Evolutionary conservation across 2,113 vertebrate genomes (phyloP).

Genomic region (Caloenas nicobarica): DNA sequence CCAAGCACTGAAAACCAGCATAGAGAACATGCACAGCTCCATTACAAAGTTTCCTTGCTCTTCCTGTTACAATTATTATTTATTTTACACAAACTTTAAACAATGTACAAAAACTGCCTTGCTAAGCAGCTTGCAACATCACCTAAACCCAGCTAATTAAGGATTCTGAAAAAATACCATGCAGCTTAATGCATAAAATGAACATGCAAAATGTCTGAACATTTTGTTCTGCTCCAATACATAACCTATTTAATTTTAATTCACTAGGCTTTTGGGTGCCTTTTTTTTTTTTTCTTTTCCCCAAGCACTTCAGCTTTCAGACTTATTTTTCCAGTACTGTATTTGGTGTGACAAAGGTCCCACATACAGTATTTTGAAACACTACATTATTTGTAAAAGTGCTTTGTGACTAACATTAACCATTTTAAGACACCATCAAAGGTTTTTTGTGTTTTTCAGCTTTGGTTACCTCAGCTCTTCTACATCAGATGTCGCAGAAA

Average conservation of each 20-base stretch:
- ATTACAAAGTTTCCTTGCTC: not conserved
- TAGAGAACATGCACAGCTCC: not conserved
- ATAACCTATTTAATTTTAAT: not conserved
- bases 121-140: not conserved
- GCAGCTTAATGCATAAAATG: not conserved
- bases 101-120: not conserved
- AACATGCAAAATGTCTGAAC: not conserved
- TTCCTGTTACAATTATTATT: not conserved
- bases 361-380: not conserved
- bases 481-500: not conserved
- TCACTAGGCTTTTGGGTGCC: not conserved
- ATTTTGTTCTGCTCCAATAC: not conserved
- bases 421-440: not conserved
- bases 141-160: not conserved
- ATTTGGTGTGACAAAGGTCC: not conserved
- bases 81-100: not conserved
- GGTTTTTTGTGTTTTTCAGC: not conserved
- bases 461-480: not conserved
- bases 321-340: not conserved
- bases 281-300: not conserved
- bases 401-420: not conserved
- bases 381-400: not conserved
- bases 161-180: not conserved
- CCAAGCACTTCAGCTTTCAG: not conserved
- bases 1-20: not conserved